Conservation (phyloP, 2,797 vertebrate genomes). For the Hydrocynus forskahlii region DNA sequence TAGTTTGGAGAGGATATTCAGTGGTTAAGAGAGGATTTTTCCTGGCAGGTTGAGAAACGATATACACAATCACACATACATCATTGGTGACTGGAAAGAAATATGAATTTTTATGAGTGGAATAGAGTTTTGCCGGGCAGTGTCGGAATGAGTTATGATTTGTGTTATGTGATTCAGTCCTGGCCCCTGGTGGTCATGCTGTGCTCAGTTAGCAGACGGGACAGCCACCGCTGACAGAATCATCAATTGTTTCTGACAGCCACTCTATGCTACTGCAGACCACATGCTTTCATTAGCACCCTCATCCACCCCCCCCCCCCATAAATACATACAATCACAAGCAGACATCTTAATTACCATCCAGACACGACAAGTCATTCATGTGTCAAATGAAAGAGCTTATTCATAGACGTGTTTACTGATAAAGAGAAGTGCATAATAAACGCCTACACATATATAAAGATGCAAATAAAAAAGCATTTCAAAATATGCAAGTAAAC, state of each 20-base stretch:
- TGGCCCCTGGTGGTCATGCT: constrained; percentile 50
- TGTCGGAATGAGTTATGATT: constrained; percentile 66
- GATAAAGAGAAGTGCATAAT: constrained; percentile 7
- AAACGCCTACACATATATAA: not conserved
- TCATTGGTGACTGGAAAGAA: constrained; percentile 46
- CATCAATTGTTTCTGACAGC: constrained; percentile 56
- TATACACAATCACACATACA: constrained; percentile 64
- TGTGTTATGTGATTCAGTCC: constrained; percentile 62
- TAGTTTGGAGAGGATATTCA: constrained; percentile 43
- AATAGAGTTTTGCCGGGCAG: constrained; percentile 58
- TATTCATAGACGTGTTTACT: constrained; percentile 10
- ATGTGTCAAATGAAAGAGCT: constrained; percentile 6
- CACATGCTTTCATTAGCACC: not conserved
- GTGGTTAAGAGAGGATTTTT: constrained; percentile 43
- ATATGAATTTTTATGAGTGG: constrained; percentile 70
- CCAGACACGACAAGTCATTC: constrained; percentile 9
- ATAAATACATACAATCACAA: not conserved
- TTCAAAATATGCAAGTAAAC: not conserved
- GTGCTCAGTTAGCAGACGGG: constrained; percentile 51
- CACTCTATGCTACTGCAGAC: not conserved
- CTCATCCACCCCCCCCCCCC: no score
- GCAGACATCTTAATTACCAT: constrained; percentile 26
- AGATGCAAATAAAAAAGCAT: not conserved
- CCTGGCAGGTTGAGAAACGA: constrained; percentile 25
- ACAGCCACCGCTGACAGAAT: constrained; percentile 37